These are phyloP conservation scores for Dromococcyx pavoninus DNA, from an alignment of 2,797 vertebrate species.

Conservation along the genomic window DNA sequence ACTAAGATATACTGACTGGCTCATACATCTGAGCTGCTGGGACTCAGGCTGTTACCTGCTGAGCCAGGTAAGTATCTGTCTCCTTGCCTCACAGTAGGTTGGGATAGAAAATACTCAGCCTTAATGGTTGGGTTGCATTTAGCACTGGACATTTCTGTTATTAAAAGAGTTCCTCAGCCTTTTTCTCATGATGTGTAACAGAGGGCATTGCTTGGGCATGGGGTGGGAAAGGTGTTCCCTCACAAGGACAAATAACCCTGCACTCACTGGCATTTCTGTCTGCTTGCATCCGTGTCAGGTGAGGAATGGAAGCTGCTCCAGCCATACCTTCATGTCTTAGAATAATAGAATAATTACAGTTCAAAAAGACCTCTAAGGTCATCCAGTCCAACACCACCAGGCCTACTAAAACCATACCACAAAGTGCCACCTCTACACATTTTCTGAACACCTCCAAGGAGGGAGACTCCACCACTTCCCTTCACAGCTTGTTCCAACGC, in stretches of 20 bases:
- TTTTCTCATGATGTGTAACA: background rate
- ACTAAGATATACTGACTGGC: background rate
- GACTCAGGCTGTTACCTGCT: background rate
- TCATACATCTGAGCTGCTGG: background rate
- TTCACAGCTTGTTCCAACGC: no score
- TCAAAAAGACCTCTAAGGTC: no score
- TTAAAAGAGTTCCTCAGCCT: background rate
- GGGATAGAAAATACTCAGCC: background rate
- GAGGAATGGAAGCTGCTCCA: background rate
- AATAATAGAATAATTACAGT: no score
- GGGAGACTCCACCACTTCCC: no score
- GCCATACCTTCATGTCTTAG: background rate
- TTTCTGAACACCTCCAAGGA: no score
- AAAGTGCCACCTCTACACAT: no score
- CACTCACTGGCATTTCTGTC: background rate
- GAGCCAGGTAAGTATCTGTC: background rate
- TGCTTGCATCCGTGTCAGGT: background rate
- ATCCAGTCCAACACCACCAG: no score
- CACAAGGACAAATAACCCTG: no score
- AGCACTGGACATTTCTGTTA: background rate
- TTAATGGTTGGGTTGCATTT: background rate
- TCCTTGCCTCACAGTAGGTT: background rate
- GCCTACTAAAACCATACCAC: no score
- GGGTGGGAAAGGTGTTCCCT: background rate
- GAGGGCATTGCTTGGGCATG: background rate